Conservation (phyloP, 92 coral and sea anemone genomes). For the Epizoanthus rinbou region DNA sequence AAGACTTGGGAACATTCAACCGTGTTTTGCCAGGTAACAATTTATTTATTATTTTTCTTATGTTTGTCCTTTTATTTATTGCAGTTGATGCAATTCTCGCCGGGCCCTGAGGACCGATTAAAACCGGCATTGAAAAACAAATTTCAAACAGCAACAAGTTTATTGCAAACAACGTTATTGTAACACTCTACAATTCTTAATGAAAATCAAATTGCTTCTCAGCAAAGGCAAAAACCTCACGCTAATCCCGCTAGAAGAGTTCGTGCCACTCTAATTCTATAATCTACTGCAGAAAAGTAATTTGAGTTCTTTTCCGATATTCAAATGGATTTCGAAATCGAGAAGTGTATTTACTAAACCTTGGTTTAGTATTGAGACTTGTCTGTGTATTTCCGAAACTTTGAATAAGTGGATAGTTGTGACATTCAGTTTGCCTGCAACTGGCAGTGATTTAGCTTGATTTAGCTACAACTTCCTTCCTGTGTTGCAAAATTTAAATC, state of each 20-base stretch:
- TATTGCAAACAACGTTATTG: background rate
- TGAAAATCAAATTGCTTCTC: too few species aligned
- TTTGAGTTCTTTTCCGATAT: conserved; percentile 18
- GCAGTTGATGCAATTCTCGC: background rate
- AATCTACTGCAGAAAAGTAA: background rate
- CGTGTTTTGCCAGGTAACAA: conserved; percentile 78
- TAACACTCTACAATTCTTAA: too few species aligned
- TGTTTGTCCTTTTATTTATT: background rate
- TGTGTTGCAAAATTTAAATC: too few species aligned
- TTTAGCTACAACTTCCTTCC: too few species aligned
- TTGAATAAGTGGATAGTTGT: too few species aligned
- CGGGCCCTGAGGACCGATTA: background rate
- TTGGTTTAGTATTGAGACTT: background rate
- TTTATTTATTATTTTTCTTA: background rate
- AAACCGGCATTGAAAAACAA: background rate
- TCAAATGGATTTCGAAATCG: background rate
- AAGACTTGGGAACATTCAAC: conserved; percentile 67
- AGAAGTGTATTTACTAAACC: conserved; percentile 1
- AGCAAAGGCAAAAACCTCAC: too few species aligned
- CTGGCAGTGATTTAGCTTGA: too few species aligned
- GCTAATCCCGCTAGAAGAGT: too few species aligned
- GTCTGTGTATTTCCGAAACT: too few species aligned
- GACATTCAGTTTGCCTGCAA: too few species aligned
- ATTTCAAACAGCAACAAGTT: background rate
- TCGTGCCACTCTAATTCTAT: background rate